A percentile compares a stretch with the other conserved stretches of the same genome.
phyloP scores from a whole-genome alignment of 1,140 invertebrate species.

The Bacillus rossius region DNA sequence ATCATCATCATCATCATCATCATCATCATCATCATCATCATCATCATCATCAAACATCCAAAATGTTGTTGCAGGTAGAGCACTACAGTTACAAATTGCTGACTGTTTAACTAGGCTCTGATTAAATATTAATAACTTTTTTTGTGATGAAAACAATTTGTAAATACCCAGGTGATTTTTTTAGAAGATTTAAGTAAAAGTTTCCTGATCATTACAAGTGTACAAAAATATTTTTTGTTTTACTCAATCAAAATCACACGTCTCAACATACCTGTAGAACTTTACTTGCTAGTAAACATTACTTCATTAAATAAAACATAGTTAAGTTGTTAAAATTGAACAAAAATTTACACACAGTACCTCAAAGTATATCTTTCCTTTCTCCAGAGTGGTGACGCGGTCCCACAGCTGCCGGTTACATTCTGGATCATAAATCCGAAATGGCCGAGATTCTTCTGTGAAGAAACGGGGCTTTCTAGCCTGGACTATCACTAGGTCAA shows the following conservation, averaged over 20 bases:
- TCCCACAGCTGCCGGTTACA: slow-evolving; percentile 85
- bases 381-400: slow-evolving; percentile 77
- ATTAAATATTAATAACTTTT: no score
- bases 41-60: background rate
- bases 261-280: no score
- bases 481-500: slow-evolving; percentile 92
- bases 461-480: slow-evolving; percentile 96
- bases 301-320: no score
- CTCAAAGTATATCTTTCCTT: slow-evolving; percentile 90
- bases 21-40: background rate
- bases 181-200: background rate
- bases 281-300: no score
- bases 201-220: background rate
- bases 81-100: no score
- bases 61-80: background rate
- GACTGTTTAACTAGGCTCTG: no score
- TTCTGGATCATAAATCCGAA: slow-evolving; percentile 80
- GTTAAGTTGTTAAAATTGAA: no score
- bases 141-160: no score
- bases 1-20: no score
- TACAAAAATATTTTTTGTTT: slow-evolving; percentile 2
- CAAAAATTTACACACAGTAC: slow-evolving; percentile 42
- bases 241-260: no score
- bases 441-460: slow-evolving; percentile 83
- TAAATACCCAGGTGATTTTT: background rate